Evolutionary conservation across 2,113 vertebrate genomes (phyloP).

Genomic region (Emydocephalus ijimae): DNA sequence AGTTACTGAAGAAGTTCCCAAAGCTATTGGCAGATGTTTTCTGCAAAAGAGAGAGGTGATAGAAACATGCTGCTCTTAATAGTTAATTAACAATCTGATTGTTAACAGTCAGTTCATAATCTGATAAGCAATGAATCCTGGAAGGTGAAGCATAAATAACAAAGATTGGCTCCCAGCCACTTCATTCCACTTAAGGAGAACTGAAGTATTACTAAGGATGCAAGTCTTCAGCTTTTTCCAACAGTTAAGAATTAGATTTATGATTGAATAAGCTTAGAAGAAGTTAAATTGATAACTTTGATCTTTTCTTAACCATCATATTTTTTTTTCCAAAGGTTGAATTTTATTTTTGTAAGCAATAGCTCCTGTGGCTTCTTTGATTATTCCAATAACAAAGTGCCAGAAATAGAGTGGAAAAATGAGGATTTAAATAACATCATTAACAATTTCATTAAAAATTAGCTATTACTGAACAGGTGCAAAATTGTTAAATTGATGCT

Average conservation of each 20-base stretch:
- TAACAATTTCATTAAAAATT: slow-evolving; percentile 41
- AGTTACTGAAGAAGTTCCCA: not conserved
- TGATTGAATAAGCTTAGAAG: slow-evolving; percentile 25
- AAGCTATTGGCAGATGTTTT: not conserved
- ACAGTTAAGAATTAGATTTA: slow-evolving; percentile 30
- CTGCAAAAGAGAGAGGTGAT: too few relatives aligned
- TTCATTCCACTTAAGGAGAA: not conserved
- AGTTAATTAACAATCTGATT: not conserved
- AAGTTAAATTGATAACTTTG: not conserved
- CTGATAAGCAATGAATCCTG: not conserved
- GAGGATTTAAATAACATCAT: slow-evolving; percentile 41
- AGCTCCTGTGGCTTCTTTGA: slow-evolving; percentile 26
- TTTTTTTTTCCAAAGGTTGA: slow-evolving; percentile 6
- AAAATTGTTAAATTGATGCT: slow-evolving; percentile 51
- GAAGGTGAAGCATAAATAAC: not conserved
- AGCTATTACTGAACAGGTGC: slow-evolving; percentile 16
- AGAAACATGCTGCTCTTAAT: not conserved
- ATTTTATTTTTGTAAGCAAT: slow-evolving; percentile 4
- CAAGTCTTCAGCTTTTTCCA: slow-evolving; percentile 21
- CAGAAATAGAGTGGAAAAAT: slow-evolving; percentile 7
- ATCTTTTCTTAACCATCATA: slow-evolving; percentile 20
- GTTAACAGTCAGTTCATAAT: not conserved
- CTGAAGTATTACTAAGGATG: not conserved
- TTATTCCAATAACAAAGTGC: slow-evolving; percentile 25
- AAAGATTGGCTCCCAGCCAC: not conserved